Base-by-base conservation (phyloP, 2,888 invertebrate species). In the Cyaniris semiargus region DNA sequence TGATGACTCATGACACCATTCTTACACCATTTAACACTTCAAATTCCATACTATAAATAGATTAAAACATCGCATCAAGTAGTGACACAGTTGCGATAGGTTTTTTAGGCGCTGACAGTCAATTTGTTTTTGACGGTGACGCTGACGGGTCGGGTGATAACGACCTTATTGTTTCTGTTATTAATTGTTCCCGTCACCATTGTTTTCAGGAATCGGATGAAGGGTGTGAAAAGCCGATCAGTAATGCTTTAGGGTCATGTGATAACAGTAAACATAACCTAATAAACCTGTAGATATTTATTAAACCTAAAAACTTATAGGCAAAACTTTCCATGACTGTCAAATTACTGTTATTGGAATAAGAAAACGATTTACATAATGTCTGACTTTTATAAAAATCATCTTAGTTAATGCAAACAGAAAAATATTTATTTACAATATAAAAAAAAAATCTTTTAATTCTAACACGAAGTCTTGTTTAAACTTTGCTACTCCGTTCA, bases 81-180 rank as follows among this genome's bases (percentile, higher is more conserved):
- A 82, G 86, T 86, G 86, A 87, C 87, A 88, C 85, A 15, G 66
- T 27, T 15, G 66, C 66, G 27, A 31, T 66, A 15, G 66, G 66
- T 31, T 66, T 27, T 27, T 60, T 23, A 60, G 79, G 82, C 81
- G 83, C 82, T 87, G 90, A 90, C 90, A 90, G 86, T 84, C 87
- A 88, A 90, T 91, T 90, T 90, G 85, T 87, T 85, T 83, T 79
- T 81, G 85, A 79, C 81, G 79, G 76, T 78, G 75, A 80, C 81
- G 79, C 75, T 77, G 75, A 80, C 82, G 79, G 79, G 75, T 80
- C 82, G 79, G 80, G 80, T 58, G 81, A 77, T 83, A 83, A 84
- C 83, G 82, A 83, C 80, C 82, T 80, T 82, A 83, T 82, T 81
- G 80, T 80, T 79, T 78, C 80, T 77, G 58, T 78, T 78, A 78